Evolutionary conservation across 2,797 vertebrate species (phyloP), one percentile per base, ranked within the genome.

Genomic region (Coracias cyanogaster): DNA sequence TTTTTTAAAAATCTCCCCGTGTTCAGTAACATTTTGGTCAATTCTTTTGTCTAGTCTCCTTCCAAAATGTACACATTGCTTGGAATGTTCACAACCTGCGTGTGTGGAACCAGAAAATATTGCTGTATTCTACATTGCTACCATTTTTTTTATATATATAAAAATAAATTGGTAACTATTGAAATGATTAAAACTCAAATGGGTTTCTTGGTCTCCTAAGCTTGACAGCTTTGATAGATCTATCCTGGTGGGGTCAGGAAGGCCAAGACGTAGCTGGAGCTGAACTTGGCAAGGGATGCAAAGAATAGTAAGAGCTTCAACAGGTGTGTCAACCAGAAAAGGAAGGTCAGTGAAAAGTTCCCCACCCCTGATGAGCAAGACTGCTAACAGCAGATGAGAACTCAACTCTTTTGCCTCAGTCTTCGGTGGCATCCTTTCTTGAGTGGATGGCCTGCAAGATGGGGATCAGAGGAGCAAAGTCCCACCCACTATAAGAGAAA

Each of bases 81-180:
- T 97, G 97, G 96, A 98, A 98, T 98, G 98, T 98, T 97, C 98
- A 98, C 96, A 94, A 90, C 96, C 81, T 97, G 96, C 92, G 95
- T 98, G 97, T 96, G 96, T 98, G 98, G 93, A 98, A 97, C 97
- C 97, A 92, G 97, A 97, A 97, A 96, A 97, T 96, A 96, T 97
- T 97, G 96, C 96, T 97, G 98, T 98, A 98, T 98, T 98, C 97
- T 98, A 98, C 98, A 97, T 97, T 98, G 98, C 98, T 98, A 97
- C 98, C 81, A 9, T 98, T 98, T 98, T 98, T 98, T 91, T 99
- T 98, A 98, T 37, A 37, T n/a, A 98, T 96, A 98, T 98, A 98
- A 97, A 98, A 98, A 98, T 98, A 98, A 98, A 98, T 96, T 97
- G 97, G 43, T 98, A 98, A 98, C 91, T 95, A 97, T 97, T 95